A percentile compares a stretch with the other conserved stretches of the same genome.
Conservation (phyloP, 2,113 vertebrate genomes). For the Azemiops feae region DNA sequence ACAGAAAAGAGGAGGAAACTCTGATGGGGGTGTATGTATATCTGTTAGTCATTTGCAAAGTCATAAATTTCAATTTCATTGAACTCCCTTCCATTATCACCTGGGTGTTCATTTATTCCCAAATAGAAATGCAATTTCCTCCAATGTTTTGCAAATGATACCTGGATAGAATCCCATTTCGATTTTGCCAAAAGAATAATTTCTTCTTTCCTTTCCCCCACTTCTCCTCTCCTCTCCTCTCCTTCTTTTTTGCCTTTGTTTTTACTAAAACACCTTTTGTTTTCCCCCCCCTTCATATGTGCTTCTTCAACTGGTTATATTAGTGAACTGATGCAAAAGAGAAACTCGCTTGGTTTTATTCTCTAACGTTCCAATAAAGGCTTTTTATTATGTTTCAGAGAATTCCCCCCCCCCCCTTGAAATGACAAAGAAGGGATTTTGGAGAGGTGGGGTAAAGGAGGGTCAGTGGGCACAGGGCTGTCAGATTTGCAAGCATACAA, state of each 20-base stretch:
- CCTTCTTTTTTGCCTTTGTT: not conserved
- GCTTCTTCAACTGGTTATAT: not conserved
- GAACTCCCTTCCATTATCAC: constrained; percentile 83
- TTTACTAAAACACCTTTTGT: not conserved
- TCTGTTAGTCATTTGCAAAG: constrained; percentile 91
- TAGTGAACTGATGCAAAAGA: not conserved
- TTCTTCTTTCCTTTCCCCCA: constrained; percentile 17
- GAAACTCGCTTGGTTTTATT: not conserved
- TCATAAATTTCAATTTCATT: constrained; percentile 96
- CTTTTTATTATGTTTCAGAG: not conserved
- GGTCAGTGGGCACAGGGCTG: constrained; percentile 30
- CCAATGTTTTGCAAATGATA: constrained; percentile 82
- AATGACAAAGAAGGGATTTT: constrained; percentile 27
- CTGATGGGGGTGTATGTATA: constrained; percentile 54
- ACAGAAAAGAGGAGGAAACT: constrained; percentile 54
- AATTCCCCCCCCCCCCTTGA: not conserved
- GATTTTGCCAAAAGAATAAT: constrained; percentile 72
- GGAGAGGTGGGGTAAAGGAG: not conserved
- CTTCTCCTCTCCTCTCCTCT: not conserved
- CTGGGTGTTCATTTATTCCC: constrained; percentile 81
- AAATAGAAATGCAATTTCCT: constrained; percentile 88
- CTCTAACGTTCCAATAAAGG: constrained; percentile 4
- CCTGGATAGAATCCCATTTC: constrained; percentile 82
- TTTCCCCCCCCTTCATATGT: not conserved
- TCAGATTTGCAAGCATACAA: constrained; percentile 19